Evolutionary conservation across 2,797 vertebrate genomes (phyloP).

Genomic region (Catharus ustulatus): DNA sequence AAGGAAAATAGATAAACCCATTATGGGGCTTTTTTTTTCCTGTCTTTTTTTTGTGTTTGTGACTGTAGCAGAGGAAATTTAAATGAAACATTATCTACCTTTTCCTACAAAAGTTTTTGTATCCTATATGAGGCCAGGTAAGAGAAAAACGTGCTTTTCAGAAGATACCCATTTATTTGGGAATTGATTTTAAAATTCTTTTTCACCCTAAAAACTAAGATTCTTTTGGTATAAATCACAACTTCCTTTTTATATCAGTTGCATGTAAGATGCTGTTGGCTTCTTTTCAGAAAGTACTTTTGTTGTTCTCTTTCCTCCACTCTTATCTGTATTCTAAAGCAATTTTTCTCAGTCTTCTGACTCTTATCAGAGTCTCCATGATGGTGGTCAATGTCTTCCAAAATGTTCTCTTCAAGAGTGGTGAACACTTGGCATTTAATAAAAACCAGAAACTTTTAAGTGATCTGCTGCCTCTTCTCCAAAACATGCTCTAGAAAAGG

Average conservation of each 20-base stretch:
- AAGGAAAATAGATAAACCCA: neutral
- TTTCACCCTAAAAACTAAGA: neutral
- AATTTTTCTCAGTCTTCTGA: neutral
- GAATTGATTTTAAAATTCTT: neutral
- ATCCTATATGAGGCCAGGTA: neutral
- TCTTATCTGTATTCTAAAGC: neutral
- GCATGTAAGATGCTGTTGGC: fast-evolving
- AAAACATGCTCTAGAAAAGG: neutral
- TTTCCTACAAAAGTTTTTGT: neutral
- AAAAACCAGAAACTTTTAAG: neutral
- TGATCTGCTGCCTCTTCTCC: neutral
- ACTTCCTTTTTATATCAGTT: neutral
- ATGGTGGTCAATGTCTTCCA: neutral
- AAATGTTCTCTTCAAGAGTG: neutral
- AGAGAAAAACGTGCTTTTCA: neutral
- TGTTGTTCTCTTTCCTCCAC: neutral
- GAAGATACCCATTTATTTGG: neutral
- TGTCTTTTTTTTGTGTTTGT: neutral
- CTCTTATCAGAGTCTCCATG: neutral
- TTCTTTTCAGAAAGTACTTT: neutral
- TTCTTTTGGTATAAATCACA: neutral
- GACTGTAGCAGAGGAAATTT: neutral
- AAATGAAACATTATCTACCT: neutral
- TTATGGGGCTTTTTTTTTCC: neutral
- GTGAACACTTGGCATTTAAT: neutral